These are phyloP conservation scores for Pangasius sanitwongsei DNA, from an alignment of 2,797 vertebrate genomes.

Conservation along the genomic window DNA sequence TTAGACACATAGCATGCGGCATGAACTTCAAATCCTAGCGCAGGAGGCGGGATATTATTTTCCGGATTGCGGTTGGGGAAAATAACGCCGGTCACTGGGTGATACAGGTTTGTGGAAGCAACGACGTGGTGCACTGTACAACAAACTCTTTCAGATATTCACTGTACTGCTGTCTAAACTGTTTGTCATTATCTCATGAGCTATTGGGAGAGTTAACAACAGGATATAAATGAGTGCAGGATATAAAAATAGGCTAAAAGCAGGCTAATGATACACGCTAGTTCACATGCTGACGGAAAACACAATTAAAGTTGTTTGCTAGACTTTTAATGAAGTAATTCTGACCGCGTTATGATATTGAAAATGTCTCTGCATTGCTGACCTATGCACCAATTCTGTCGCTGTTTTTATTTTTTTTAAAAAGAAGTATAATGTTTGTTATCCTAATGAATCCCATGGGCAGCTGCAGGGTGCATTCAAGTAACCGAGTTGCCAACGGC, in stretches of 20 bases:
- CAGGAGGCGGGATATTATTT: background rate
- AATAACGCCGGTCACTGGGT: background rate
- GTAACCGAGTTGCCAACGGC: background rate
- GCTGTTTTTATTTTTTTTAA: background rate
- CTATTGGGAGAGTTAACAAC: background rate
- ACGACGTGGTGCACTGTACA: no score
- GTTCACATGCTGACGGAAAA: background rate
- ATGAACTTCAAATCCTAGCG: background rate
- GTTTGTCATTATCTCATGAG: background rate
- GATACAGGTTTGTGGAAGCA: slow-evolving; percentile 48
- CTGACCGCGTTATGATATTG: background rate
- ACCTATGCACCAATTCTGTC: no score
- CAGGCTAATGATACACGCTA: background rate
- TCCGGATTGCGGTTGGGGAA: slow-evolving; percentile 10
- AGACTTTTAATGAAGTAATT: background rate
- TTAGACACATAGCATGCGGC: background rate
- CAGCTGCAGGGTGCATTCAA: background rate
- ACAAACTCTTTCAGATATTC: background rate
- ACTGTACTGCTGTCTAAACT: background rate
- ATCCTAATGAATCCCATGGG: background rate
- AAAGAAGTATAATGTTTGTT: background rate
- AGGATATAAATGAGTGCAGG: background rate
- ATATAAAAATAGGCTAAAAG: background rate
- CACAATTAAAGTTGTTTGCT: background rate
- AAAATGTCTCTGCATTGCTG: background rate